Conservation (phyloP, 2,888 invertebrate genomes). For the Creontiades dilutus region DNA sequence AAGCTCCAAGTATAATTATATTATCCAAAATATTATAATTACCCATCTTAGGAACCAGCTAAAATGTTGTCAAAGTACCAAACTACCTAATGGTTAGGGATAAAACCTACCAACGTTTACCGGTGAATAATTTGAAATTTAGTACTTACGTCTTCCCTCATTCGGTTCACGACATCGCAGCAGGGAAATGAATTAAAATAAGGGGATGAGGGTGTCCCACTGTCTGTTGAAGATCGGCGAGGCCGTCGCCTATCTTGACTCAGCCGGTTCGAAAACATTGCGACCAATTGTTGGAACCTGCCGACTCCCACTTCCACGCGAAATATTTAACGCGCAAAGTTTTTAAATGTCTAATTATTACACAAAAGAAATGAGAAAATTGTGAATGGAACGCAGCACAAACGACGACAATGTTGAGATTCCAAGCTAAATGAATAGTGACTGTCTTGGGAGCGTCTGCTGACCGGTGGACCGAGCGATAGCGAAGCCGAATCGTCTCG, state of each 20-base stretch:
- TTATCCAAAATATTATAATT: too few species aligned
- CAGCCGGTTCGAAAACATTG: background rate
- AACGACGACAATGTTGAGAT: background rate
- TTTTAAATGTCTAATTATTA: background rate
- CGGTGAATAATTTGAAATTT: background rate
- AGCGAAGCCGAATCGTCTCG: constrained; percentile 17
- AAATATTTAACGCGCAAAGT: background rate
- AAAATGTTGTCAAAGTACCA: too few species aligned
- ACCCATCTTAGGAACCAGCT: too few species aligned
- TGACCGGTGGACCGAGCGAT: background rate
- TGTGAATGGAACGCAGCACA: background rate
- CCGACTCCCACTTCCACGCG: too few species aligned
- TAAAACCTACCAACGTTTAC: background rate
- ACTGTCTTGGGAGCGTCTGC: background rate
- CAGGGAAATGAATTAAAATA: constrained; percentile 25
- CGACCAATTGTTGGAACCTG: background rate
- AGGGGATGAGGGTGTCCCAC: background rate
- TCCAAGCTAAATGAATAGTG: background rate
- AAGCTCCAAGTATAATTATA: too few species aligned
- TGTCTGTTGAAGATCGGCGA: background rate
- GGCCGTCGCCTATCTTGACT: background rate
- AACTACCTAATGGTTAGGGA: too few species aligned
- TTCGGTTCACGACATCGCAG: constrained; percentile 41
- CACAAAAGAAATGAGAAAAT: background rate
- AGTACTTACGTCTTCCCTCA: constrained; percentile 57